Percentiles rank a stretch among this genome's conserved stretches.
Conservation (phyloP, 2,888 invertebrate genomes). For the Eupithecia dodoneata region DNA sequence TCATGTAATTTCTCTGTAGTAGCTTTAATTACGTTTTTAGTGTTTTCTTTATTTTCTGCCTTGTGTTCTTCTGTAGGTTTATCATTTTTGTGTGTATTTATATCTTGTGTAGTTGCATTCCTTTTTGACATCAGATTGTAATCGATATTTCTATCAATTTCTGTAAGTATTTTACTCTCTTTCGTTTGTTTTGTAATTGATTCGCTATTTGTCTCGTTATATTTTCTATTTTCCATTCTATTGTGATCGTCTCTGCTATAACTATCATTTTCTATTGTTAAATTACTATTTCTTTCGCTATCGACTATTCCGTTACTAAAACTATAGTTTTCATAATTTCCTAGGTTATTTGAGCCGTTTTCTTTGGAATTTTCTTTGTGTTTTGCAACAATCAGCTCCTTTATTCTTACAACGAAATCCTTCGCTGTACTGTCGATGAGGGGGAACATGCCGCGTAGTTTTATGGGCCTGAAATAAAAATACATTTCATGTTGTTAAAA, state of each 20-base stretch:
- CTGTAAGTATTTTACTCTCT: not conserved
- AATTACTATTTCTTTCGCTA: constrained; percentile 13
- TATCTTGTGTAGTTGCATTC: not conserved
- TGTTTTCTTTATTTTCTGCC: constrained; percentile 20
- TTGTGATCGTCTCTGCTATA: not conserved
- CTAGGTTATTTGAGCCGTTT: constrained; percentile 21
- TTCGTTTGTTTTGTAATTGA: not conserved
- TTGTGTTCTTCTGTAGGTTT: not conserved
- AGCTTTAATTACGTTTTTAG: not conserved
- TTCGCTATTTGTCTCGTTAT: not conserved
- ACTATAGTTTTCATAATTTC: constrained; percentile 32
- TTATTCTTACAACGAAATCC: constrained; percentile 65
- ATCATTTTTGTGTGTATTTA: not conserved
- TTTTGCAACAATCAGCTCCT: constrained; percentile 51
- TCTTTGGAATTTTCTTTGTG: constrained; percentile 39
- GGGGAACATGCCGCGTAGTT: constrained; percentile 76
- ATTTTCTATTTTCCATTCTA: not conserved
- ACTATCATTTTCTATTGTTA: not conserved
- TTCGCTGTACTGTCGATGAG: constrained; percentile 73
- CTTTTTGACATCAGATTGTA: not conserved
- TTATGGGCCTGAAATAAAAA: constrained; percentile 71
- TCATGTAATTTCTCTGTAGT: not conserved
- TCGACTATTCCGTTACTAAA: constrained; percentile 21
- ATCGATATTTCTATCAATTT: constrained; percentile 6
- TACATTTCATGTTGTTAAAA: not conserved